Evolutionary conservation across 2,797 vertebrate genomes (phyloP).

Genomic region (Triplophysa bombifrons): DNA sequence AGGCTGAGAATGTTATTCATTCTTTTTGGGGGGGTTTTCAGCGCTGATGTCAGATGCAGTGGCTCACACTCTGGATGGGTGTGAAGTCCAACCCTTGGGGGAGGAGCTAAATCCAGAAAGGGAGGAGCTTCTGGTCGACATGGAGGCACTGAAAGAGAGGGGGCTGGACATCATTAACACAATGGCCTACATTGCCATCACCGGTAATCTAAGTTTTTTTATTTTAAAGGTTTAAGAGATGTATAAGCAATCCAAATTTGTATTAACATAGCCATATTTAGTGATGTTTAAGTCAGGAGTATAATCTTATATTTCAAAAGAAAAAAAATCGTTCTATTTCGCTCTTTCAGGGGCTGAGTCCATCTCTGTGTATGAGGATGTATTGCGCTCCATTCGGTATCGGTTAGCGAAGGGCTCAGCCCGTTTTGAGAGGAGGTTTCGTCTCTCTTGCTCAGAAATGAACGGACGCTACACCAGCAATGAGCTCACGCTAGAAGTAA

Average conservation of each 20-base stretch:
- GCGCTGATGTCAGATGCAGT: slow-evolving; percentile 95
- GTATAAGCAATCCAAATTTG: background rate
- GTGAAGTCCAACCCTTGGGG: slow-evolving; percentile 92
- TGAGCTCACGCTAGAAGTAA: slow-evolving; percentile 92
- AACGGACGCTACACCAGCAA: slow-evolving; percentile 98
- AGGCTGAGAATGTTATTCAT: background rate
- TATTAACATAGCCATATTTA: background rate
- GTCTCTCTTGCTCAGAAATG: slow-evolving; percentile 97
- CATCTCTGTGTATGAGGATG: slow-evolving; percentile 94
- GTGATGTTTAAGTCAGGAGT: background rate
- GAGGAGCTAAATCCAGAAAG: slow-evolving; percentile 91
- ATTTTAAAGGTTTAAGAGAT: background rate
- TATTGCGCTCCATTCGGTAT: slow-evolving; percentile 91
- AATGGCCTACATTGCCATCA: slow-evolving; percentile 91
- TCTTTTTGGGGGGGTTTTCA: slow-evolving; percentile 30
- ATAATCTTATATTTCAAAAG: background rate
- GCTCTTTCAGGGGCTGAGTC: slow-evolving; percentile 87
- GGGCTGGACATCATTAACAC: slow-evolving; percentile 95
- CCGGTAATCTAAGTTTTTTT: slow-evolving; percentile 71
- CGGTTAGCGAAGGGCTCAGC: slow-evolving; percentile 85
- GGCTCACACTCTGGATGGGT: slow-evolving; percentile 96
- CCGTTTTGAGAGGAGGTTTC: slow-evolving; percentile 92
- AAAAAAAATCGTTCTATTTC: background rate
- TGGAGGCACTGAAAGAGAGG: slow-evolving; percentile 86
- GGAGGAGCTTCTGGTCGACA: slow-evolving; percentile 91